A percentile compares a stretch with the other conserved stretches of the same genome.
phyloP scores from a whole-genome alignment of 1,140 invertebrate species.

The Achroia grisella region DNA sequence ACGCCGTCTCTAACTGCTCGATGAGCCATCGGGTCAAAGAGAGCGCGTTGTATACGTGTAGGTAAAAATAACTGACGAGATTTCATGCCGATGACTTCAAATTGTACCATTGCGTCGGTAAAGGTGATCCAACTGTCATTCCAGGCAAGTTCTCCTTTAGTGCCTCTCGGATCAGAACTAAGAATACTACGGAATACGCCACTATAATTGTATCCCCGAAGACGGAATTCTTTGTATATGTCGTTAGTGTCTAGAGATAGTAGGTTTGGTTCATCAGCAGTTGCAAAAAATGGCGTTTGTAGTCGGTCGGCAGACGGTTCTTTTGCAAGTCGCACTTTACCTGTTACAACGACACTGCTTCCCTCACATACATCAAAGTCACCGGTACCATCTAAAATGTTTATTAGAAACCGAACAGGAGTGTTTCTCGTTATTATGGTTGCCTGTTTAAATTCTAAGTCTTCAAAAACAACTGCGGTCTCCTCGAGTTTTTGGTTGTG shows the following conservation, averaged over 20 bases:
- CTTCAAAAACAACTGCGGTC: slow-evolving; percentile 88
- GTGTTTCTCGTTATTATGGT: slow-evolving; percentile 92
- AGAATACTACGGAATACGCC: slow-evolving; percentile 90
- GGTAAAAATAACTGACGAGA: slow-evolving; percentile 82
- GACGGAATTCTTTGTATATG: slow-evolving; percentile 93
- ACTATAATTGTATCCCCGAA: slow-evolving; percentile 95
- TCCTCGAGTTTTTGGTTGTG: slow-evolving; percentile 84
- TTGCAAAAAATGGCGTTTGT: slow-evolving; percentile 61
- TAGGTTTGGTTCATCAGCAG: slow-evolving; percentile 55
- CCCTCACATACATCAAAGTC: slow-evolving; percentile 95
- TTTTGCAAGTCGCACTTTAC: slow-evolving; percentile 79
- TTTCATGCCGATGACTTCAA: slow-evolving; percentile 81
- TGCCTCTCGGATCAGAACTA: slow-evolving; percentile 79
- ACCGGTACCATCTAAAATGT: slow-evolving; percentile 89
- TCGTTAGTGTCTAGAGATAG: slow-evolving; percentile 82
- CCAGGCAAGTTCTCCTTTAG: slow-evolving; percentile 84
- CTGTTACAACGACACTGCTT: slow-evolving; percentile 86
- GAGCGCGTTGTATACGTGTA: slow-evolving; percentile 86
- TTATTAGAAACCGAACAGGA: slow-evolving; percentile 89
- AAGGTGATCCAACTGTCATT: slow-evolving; percentile 93
- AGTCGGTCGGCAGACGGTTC: slow-evolving; percentile 70
- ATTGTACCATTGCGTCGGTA: slow-evolving; percentile 96
- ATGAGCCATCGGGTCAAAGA: slow-evolving; percentile 84
- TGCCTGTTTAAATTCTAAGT: slow-evolving; percentile 91
- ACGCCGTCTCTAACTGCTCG: slow-evolving; percentile 58